These are phyloP conservation scores for Pristionchus maxplancki DNA, from an alignment of 2,888 invertebrate genomes.

Conservation along the genomic window DNA sequence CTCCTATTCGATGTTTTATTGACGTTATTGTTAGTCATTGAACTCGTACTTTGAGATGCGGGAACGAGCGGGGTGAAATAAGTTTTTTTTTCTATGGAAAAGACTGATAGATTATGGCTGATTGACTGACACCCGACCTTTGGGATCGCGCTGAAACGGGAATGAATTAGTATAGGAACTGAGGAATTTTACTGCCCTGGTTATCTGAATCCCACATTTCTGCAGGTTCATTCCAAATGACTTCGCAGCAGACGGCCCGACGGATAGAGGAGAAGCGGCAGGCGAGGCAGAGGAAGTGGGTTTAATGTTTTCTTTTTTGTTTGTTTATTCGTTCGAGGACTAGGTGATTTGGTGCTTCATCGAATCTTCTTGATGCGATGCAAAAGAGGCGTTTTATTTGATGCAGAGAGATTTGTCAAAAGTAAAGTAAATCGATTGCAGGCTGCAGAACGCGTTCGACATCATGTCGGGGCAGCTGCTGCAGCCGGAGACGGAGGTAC, in stretches of 20 bases:
- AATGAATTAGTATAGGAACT: too few relatives aligned
- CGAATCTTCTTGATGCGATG: not conserved
- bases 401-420: not conserved
- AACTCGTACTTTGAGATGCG: too few relatives aligned
- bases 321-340: not conserved
- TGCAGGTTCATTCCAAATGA: not conserved
- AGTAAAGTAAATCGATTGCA: not conserved
- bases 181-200: too few relatives aligned
- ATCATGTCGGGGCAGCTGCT: slow-evolving; percentile 2
- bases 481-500: slow-evolving; percentile 17
- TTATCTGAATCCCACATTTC: not conserved
- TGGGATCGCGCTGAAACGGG: too few relatives aligned
- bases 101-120: too few relatives aligned
- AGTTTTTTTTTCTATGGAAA: too few relatives aligned
- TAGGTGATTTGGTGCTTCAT: not conserved
- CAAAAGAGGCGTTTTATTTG: too few relatives aligned
- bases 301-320: not conserved
- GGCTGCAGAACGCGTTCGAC: slow-evolving; percentile 16
- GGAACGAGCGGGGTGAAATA: too few relatives aligned
- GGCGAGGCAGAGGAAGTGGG: not conserved
- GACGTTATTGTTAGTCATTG: too few relatives aligned
- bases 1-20: too few relatives aligned
- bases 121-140: too few relatives aligned
- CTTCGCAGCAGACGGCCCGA: not conserved
- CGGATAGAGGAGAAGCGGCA: not conserved